Base-by-base conservation (phyloP, 2,888 invertebrate species). In the Trachelus tabidus region DNA sequence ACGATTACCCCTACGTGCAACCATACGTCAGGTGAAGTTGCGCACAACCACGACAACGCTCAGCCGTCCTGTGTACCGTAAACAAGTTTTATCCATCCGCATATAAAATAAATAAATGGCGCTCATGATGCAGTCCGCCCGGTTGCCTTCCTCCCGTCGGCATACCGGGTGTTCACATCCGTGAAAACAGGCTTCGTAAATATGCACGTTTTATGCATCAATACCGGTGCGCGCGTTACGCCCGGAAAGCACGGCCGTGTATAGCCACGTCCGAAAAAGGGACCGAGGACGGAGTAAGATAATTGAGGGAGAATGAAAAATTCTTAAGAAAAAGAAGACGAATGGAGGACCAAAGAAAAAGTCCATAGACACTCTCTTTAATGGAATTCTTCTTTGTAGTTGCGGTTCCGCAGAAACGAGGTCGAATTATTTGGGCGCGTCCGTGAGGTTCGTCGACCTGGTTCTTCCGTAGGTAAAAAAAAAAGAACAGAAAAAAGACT, bases 161-260 rank as follows among this genome's bases (percentile, higher is more conserved):
- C 90, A 90, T 90, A 90, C 90, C 90, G 89, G 89, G 87, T 89
- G 89, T 89, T 90, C 90, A 90, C 89, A 89, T 89, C 90, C 89
- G 90, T 90, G 90, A 90, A 90, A 90, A 90, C 89, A 90, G 89
- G 89, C 89, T 89, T 85, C 89, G 88, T 87, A 89, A 87, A 89
- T 89, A 89, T 88, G 87, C 88, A 86, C 87, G 87, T 89, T 89
- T 89, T 89, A 89, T 89, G 87, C 89, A 87, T 88, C 88, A 86
- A 90, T 90, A 89, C 85, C 84, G 81, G 81, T 77, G 80, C 23
- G 23, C 33, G n/a, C 71, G 71, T 71, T 34, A 71, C 71, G 31
- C 31, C 71, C 71, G 34, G 31, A 33, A 71, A 34, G 34, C 71
- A 71, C 71, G 71, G 33, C 31, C 6, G 71, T 34, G 71, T 9